Conservation (phyloP, 2,797 vertebrate genomes). For the Micrastur ruficollis region DNA sequence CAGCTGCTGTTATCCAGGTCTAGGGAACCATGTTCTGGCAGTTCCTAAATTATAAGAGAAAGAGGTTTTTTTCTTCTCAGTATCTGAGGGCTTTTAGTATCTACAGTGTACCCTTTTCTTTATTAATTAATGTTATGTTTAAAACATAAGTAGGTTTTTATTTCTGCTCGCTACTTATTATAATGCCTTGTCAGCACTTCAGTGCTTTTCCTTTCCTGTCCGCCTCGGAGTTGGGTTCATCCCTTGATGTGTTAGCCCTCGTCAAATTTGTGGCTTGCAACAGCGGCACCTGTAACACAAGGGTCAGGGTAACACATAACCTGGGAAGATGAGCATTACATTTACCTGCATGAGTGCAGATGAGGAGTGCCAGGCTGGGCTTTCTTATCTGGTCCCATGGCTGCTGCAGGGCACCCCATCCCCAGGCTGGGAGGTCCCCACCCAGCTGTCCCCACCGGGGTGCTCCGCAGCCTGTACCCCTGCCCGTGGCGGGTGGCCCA, state of each 20-base stretch:
- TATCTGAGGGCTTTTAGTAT: conserved; percentile 18
- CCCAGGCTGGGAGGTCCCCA: not conserved
- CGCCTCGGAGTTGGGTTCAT: not conserved
- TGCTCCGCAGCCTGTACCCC: not conserved
- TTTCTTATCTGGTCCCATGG: not conserved
- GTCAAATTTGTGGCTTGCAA: not conserved
- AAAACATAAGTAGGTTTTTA: conserved; percentile 49
- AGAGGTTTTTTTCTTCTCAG: not conserved
- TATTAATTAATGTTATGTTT: conserved; percentile 67
- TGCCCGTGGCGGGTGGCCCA: fast-evolving
- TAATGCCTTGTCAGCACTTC: not conserved
- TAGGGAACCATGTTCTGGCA: not conserved
- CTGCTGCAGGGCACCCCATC: not conserved
- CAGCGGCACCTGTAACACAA: fast-evolving
- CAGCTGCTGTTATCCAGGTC: not conserved
- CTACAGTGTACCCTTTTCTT: conserved; percentile 26
- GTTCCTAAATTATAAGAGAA: not conserved
- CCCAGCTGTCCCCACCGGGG: fast-evolving
- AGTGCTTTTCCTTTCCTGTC: not conserved
- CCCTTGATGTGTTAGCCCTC: not conserved
- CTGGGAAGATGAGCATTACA: not conserved
- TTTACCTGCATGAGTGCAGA: fast-evolving
- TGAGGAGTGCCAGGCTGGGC: fast-evolving
- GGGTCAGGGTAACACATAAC: fast-evolving
- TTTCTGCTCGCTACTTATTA: conserved; percentile 12